Percentiles rank a stretch among this genome's conserved stretches.
Evolutionary conservation across 2,113 vertebrate genomes (phyloP).

Genomic region (Monopterus albus): DNA sequence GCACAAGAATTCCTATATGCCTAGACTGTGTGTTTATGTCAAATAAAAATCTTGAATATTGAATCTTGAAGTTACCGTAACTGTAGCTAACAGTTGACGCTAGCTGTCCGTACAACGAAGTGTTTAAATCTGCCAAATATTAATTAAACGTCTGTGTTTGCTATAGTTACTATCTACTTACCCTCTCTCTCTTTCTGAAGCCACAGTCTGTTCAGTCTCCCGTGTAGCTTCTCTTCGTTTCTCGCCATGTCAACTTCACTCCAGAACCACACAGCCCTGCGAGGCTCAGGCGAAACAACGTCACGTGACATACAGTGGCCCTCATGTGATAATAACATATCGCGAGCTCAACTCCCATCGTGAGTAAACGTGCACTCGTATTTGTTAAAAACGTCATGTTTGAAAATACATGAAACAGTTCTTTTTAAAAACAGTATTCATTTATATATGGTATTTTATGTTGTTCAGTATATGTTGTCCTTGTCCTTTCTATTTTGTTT

Average conservation of each 20-base stretch:
- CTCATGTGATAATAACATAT: background rate
- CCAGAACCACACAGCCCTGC: too few species aligned
- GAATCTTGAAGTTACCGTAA: background rate
- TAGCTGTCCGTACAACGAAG: background rate
- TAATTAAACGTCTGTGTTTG: accelerated
- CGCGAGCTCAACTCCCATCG: slow-evolving; percentile 1
- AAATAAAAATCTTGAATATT: too few species aligned
- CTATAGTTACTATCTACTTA: background rate
- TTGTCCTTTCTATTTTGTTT: too few species aligned
- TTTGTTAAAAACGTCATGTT: too few species aligned
- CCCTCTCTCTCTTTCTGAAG: slow-evolving; percentile 84
- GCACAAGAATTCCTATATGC: too few species aligned
- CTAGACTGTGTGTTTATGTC: too few species aligned
- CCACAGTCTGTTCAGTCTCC: slow-evolving; percentile 83
- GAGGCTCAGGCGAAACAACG: slow-evolving; percentile 12
- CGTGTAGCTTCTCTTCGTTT: slow-evolving; percentile 86
- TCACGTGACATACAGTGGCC: slow-evolving; percentile 29
- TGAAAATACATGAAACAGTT: too few species aligned
- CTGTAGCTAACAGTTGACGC: background rate
- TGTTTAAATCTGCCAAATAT: background rate
- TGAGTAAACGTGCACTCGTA: too few species aligned
- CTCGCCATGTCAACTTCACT: slow-evolving; percentile 76
- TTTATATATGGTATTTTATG: too few species aligned
- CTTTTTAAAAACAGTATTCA: too few species aligned
- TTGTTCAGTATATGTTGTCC: too few species aligned